Evolutionary conservation across 2,797 vertebrate species (phyloP).

Genomic region (Coccyzus lansbergi): DNA sequence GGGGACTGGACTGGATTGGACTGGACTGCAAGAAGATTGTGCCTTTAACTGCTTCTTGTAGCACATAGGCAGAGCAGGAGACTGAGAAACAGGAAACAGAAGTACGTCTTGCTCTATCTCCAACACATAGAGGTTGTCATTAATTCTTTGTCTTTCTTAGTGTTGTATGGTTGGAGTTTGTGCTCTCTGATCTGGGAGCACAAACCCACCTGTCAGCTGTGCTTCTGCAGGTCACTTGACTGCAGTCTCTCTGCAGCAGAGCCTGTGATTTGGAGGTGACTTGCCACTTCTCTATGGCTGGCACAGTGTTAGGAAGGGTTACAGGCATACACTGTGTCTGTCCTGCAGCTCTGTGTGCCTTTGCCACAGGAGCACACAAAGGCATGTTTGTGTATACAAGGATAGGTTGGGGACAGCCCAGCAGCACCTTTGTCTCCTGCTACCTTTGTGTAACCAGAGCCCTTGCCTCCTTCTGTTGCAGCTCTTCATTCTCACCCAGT

Average conservation of each 20-base stretch:
- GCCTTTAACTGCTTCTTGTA: background rate
- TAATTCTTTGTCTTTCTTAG: background rate
- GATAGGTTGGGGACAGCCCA: background rate
- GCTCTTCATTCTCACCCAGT: constrained; percentile 8
- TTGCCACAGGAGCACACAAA: background rate
- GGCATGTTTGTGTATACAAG: background rate
- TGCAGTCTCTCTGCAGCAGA: background rate
- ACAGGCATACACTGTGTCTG: background rate
- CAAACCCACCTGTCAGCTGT: background rate
- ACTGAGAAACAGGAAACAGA: background rate
- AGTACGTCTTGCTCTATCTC: background rate
- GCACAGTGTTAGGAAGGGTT: background rate
- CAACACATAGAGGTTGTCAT: background rate
- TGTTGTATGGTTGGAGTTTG: rapidly evolving
- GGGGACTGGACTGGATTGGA: background rate
- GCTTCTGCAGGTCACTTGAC: background rate
- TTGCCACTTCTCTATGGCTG: background rate
- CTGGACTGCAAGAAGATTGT: background rate
- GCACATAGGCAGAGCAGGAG: background rate
- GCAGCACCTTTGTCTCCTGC: background rate
- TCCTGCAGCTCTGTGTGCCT: background rate
- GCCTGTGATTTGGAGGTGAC: background rate
- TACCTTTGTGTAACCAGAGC: background rate
- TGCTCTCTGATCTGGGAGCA: background rate
- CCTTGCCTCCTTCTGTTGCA: background rate